Base-by-base conservation (phyloP, 1,140 invertebrate genomes). In the Eriosoma lanigerum region DNA sequence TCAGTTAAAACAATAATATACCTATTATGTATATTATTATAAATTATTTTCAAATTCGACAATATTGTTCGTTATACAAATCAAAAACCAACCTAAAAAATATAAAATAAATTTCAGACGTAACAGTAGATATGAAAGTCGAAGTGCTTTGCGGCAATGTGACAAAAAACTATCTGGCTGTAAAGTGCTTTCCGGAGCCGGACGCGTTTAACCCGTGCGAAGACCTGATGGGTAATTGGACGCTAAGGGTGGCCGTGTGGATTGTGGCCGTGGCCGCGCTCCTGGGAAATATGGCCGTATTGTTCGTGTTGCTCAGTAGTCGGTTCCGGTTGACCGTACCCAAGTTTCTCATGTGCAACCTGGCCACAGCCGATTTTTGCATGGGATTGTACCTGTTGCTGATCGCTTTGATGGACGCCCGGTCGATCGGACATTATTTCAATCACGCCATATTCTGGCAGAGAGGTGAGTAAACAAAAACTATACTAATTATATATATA, bases 221-320 rank as follows among this genome's bases (percentile, higher is more conserved):
- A 84, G 96, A 98, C 85, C 88, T 98, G 60, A 98, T 98, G 86
- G 96, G 97, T 84, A 98, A 96, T 95, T 98, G 96, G 97, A 96
- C 96, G 1, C 87, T 98, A 66, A 90, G 96, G 24, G 98, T 96
- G 84, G 96, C 96, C 1, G 95, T 98, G 6, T 98, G 97, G 97
- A 91, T 97, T 54, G 96, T 98, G 13, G 98, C 98, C 86, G 89
- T 98, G n/a, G 88, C 98, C 64, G 95, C 96, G 13, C 90, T 98
- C 86, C 88, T 98, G 4, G 85, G 84, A 1, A 91, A 91, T 84
- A 82, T 89, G 9, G 85, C 87, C 19, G 91, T 91, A 1, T 86
- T 91, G 82, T 83, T 89, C 3, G 87, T 90, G 0, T 84, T 89
- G 5, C 84, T 87, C 44, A 85, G 86, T 60, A 85, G 85, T 80